phyloP scores from a whole-genome alignment of 2,888 invertebrate genomes.

The Leistus spinibarbis region DNA sequence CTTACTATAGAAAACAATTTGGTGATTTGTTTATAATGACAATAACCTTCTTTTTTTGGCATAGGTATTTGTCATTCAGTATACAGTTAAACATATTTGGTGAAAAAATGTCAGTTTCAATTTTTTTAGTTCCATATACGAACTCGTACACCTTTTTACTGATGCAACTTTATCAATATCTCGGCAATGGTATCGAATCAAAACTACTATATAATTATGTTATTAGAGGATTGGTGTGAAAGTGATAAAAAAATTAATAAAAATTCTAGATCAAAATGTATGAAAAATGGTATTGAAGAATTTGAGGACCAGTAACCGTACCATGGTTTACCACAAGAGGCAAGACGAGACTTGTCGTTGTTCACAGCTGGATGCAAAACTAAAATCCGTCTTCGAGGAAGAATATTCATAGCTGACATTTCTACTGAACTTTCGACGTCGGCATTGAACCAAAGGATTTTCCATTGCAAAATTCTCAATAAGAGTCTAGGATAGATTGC shows the following conservation, averaged over 20 bases:
- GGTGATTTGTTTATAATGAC: background rate
- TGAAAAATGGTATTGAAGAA: no score
- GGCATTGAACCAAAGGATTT: conserved; percentile 26
- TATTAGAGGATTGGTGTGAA: no score
- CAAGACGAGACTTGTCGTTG: background rate
- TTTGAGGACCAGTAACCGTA: background rate
- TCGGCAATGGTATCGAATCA: no score
- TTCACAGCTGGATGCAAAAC: background rate
- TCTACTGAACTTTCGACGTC: conserved; percentile 22
- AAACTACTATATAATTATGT: no score
- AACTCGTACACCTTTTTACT: no score
- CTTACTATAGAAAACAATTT: background rate
- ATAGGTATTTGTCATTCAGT: background rate
- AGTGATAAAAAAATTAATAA: no score
- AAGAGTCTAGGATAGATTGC: background rate
- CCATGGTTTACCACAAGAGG: background rate
- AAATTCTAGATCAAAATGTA: no score
- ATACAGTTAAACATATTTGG: background rate
- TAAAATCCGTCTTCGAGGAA: conserved; percentile 15
- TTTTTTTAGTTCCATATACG: no score
- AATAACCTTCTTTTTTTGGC: background rate
- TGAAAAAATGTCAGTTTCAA: background rate
- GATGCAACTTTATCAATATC: no score
- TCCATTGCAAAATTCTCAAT: conserved; percentile 17
- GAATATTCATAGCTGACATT: conserved; percentile 14